Evolutionary conservation across 2,888 invertebrate species (phyloP).

Genomic region (Cheilosia vernalis): DNA sequence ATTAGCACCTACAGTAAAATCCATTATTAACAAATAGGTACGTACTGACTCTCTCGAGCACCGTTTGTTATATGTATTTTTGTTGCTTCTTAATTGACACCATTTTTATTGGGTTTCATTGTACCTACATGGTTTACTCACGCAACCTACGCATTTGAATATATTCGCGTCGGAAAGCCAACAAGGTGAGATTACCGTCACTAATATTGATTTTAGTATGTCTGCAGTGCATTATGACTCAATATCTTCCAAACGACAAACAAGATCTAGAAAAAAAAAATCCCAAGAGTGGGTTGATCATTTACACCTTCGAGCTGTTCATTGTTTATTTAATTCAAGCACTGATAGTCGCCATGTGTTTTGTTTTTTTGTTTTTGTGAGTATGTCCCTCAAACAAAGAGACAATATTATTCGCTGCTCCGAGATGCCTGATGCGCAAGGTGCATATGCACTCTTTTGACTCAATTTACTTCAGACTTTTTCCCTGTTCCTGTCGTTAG

Average conservation of each 20-base stretch:
- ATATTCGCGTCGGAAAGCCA: conserved; percentile 12
- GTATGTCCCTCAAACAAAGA: too few relatives aligned
- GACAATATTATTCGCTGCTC: too few relatives aligned
- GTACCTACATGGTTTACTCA: conserved; percentile 13
- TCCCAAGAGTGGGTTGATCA: conserved; percentile 30
- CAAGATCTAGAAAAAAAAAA: neutral
- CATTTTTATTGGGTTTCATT: neutral
- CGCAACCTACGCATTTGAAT: conserved; percentile 15
- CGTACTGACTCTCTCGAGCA: neutral
- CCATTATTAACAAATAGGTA: neutral
- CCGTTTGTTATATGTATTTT: neutral
- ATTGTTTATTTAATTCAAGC: neutral
- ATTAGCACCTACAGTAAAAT: too few relatives aligned
- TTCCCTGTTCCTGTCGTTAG: too few relatives aligned
- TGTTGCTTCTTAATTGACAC: neutral
- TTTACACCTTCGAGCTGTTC: conserved; percentile 36
- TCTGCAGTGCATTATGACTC: conserved; percentile 39
- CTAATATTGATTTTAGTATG: conserved; percentile 18
- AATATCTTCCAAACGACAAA: neutral
- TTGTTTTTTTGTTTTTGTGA: neutral
- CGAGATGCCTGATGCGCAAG: too few relatives aligned
- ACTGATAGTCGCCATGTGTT: neutral
- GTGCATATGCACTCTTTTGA: too few relatives aligned
- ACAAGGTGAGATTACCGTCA: conserved; percentile 22
- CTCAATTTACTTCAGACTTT: too few relatives aligned